Evolutionary conservation across 1,140 invertebrate genomes (phyloP).

Genomic region (Leptinotarsa lineolata): DNA sequence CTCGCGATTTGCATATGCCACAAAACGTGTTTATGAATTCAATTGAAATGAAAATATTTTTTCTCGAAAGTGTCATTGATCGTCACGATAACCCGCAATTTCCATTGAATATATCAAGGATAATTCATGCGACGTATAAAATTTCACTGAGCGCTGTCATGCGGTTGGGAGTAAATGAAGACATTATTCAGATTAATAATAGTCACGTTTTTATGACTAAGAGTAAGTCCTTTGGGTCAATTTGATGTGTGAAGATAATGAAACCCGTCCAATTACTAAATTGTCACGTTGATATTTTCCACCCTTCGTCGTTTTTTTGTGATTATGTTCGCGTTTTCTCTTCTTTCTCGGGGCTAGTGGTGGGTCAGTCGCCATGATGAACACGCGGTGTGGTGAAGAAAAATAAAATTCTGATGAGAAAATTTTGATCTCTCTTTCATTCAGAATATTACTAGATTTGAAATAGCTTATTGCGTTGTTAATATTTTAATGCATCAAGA

Average conservation of each 20-base stretch:
- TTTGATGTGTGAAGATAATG: background rate
- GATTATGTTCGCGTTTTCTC: too few relatives aligned
- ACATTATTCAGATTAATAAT: conserved; percentile 1
- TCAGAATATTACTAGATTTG: too few relatives aligned
- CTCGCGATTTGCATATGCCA: conserved; percentile 18
- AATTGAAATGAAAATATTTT: background rate
- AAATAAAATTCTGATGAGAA: too few relatives aligned
- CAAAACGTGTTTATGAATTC: conserved; percentile 7
- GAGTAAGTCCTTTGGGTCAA: background rate
- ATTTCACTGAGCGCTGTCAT: background rate
- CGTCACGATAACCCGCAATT: conserved; percentile 4
- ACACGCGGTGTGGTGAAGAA: too few relatives aligned
- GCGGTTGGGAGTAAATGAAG: background rate
- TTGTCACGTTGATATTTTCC: too few relatives aligned
- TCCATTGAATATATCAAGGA: background rate
- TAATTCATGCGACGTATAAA: background rate
- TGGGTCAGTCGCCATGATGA: too few relatives aligned
- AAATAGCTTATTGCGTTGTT: too few relatives aligned
- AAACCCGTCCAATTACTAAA: background rate
- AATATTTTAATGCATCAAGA: too few relatives aligned
- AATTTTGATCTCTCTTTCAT: too few relatives aligned
- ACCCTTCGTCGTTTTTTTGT: too few relatives aligned
- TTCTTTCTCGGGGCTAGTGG: too few relatives aligned
- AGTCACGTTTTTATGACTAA: conserved; percentile 3
- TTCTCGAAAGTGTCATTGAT: background rate